Percentiles rank a stretch among this genome's conserved stretches.
Evolutionary conservation across 2,888 invertebrate genomes (phyloP).

Genomic region (Lepidochrysops patricia): DNA sequence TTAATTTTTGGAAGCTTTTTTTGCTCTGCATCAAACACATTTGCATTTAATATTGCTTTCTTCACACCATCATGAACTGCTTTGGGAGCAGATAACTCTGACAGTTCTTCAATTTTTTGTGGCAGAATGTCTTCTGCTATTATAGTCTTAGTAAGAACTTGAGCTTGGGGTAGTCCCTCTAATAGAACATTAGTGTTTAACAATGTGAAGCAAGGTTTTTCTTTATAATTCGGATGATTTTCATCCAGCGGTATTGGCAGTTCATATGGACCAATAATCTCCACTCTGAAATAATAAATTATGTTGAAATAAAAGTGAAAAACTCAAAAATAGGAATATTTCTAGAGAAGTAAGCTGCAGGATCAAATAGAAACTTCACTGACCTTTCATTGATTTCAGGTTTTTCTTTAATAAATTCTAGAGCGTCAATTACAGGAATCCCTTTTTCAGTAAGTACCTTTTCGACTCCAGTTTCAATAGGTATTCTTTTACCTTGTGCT

Average conservation of each 20-base stretch:
- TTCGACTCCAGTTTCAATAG: conserved; percentile 72
- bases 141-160: conserved; percentile 86
- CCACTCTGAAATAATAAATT: conserved; percentile 38
- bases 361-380: background rate
- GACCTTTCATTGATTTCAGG: conserved; percentile 42
- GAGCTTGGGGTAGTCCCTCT: conserved; percentile 85
- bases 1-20: conserved; percentile 83
- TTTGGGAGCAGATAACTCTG: conserved; percentile 63
- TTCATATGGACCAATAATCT: conserved; percentile 61
- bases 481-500: conserved; percentile 76
- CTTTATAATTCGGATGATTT: conserved; percentile 79
- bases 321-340: no score
- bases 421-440: conserved; percentile 76
- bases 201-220: conserved; percentile 74
- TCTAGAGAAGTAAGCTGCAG: no score
- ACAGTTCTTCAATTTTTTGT: conserved; percentile 68
- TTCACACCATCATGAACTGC: conserved; percentile 75
- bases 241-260: conserved; percentile 58
- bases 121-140: conserved; percentile 77
- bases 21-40: conserved; percentile 86
- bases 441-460: conserved; percentile 69
- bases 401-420: conserved; percentile 71
- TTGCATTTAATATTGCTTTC: conserved; percentile 77
- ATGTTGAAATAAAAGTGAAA: conserved; percentile 15
- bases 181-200: conserved; percentile 78